A percentile compares a stretch with the other conserved stretches of the same genome.
Evolutionary conservation across 2,113 vertebrate species (phyloP).

Genomic region (Nerophis ophidion): DNA sequence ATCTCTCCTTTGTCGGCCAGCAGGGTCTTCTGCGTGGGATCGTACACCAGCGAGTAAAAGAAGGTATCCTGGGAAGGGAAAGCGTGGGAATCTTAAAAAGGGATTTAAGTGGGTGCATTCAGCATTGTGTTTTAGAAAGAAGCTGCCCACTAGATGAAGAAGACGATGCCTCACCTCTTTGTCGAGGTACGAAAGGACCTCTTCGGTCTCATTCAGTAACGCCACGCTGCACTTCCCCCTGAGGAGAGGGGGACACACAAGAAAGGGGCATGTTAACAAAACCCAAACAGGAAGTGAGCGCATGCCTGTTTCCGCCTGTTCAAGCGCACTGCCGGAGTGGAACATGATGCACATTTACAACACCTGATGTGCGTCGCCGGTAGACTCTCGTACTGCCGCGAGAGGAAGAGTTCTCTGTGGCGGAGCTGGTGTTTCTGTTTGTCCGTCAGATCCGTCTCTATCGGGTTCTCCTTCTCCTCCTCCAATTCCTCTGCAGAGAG

Average conservation of each 20-base stretch:
- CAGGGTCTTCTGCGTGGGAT: slow-evolving; percentile 93
- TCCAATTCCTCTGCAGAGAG: slow-evolving; percentile 87
- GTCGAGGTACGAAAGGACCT: slow-evolving; percentile 90
- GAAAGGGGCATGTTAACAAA: slow-evolving; percentile 15
- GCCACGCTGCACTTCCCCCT: slow-evolving; percentile 97
- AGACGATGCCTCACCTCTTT: slow-evolving; percentile 80
- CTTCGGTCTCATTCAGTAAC: slow-evolving; percentile 93
- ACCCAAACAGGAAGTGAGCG: slow-evolving; percentile 38
- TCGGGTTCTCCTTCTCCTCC: slow-evolving; percentile 87
- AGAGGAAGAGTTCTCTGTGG: slow-evolving; percentile 94
- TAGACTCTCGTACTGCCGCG: slow-evolving; percentile 92
- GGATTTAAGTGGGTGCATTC: too few relatives aligned
- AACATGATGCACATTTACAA: background rate
- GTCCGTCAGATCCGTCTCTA: slow-evolving; percentile 88
- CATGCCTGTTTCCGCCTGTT: slow-evolving; percentile 16
- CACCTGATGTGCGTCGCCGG: slow-evolving; percentile 95
- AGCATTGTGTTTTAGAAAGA: too few relatives aligned
- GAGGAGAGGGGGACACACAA: slow-evolving; percentile 14
- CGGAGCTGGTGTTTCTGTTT: slow-evolving; percentile 98
- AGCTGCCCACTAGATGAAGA: background rate
- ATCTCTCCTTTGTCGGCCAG: slow-evolving; percentile 97
- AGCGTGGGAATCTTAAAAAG: too few relatives aligned
- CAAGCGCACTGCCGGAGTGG: slow-evolving; percentile 27
- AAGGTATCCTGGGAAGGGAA: slow-evolving; percentile 81
- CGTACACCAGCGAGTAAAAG: slow-evolving; percentile 97